phyloP scores from a whole-genome alignment of 2,797 vertebrate genomes.

The Yasuhikotakia modesta region DNA sequence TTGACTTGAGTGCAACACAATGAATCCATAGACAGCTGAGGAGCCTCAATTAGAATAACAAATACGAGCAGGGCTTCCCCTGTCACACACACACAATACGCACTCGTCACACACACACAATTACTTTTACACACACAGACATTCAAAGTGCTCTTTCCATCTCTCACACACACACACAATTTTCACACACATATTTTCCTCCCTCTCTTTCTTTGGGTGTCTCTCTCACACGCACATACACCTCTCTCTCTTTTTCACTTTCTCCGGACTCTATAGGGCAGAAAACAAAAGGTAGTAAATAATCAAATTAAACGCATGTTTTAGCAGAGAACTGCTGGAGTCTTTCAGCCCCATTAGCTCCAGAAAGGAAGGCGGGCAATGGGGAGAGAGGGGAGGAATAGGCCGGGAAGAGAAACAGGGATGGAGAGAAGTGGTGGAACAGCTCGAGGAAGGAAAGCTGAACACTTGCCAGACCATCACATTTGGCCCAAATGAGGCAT shows the following conservation, averaged over 20 bases:
- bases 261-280: conserved; percentile 43
- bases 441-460: conserved; percentile 38
- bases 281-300: conserved; percentile 61
- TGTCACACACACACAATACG: conserved; percentile 57
- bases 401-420: conserved; percentile 22
- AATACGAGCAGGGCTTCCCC: conserved; percentile 50
- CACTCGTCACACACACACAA: conserved; percentile 34
- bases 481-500: conserved; percentile 63
- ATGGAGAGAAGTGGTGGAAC: conserved; percentile 34
- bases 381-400: conserved; percentile 12
- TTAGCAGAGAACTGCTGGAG: conserved; percentile 53
- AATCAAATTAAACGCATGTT: conserved; percentile 61
- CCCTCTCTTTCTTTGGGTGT: background rate
- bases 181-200: conserved; percentile 37
- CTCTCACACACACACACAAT: conserved; percentile 11
- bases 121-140: conserved; percentile 16
- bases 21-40: conserved; percentile 56
- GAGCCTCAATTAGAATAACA: conserved; percentile 63
- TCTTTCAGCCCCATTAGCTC: conserved; percentile 55
- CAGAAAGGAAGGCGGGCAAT: conserved; percentile 46
- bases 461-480: conserved; percentile 54
- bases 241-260: conserved; percentile 15
- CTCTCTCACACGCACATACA: background rate
- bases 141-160: conserved; percentile 15
- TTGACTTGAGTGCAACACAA: conserved; percentile 60